phyloP scores from a whole-genome alignment of 1,140 invertebrate genomes.

The Heliconius hermathena region DNA sequence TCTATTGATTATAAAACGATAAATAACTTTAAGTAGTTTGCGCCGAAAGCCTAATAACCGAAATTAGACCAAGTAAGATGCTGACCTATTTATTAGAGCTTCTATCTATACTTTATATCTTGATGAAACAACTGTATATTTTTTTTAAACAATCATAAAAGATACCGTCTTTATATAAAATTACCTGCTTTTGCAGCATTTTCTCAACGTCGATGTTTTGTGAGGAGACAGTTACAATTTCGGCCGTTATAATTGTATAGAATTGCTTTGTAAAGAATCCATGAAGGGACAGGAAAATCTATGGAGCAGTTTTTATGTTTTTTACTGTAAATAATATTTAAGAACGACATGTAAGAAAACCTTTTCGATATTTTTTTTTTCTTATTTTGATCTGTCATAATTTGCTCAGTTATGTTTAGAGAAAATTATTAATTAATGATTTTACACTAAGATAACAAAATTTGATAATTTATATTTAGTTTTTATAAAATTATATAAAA shows the following conservation, averaged over 20 bases:
- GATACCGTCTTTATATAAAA: constrained; percentile 65
- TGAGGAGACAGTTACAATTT: constrained; percentile 79
- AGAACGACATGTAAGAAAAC: background rate
- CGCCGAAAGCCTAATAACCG: constrained; percentile 62
- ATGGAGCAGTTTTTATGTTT: constrained; percentile 44
- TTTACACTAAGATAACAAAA: background rate
- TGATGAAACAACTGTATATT: constrained; percentile 58
- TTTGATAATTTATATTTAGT: background rate
- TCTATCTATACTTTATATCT: constrained; percentile 64
- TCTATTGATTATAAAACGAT: constrained; percentile 73
- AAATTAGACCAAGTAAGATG: constrained; percentile 48
- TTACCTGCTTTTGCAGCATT: constrained; percentile 77
- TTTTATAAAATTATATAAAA: too few species aligned
- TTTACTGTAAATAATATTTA: background rate
- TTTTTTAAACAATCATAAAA: constrained; percentile 47
- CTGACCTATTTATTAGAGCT: constrained; percentile 68
- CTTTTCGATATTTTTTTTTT: background rate
- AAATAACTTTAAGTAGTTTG: constrained; percentile 58
- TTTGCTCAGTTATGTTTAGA: background rate
- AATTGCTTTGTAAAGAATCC: constrained; percentile 73
- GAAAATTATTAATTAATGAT: background rate
- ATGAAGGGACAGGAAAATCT: constrained; percentile 49
- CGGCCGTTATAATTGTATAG: constrained; percentile 81
- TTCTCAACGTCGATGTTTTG: constrained; percentile 67
- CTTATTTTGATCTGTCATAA: background rate